Percentiles rank a stretch among this genome's conserved stretches.
Conservation (phyloP, 1,140 invertebrate genomes). For the Aphidius ervi region DNA sequence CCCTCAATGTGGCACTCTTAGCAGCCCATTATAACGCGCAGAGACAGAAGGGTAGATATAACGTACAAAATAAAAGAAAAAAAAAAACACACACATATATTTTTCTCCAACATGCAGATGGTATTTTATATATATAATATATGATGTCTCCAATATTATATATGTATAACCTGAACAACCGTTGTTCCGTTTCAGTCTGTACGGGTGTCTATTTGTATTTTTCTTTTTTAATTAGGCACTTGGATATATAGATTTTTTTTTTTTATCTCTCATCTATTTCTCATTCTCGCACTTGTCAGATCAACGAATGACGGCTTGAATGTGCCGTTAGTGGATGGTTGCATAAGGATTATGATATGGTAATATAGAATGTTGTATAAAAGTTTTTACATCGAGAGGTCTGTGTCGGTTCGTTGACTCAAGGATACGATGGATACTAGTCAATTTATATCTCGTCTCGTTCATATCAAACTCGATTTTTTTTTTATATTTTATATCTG, state of each 20-base stretch:
- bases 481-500: no score
- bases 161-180: no score
- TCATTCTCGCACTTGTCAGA: slow-evolving; percentile 2
- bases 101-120: background rate
- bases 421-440: slow-evolving; percentile 9
- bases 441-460: no score
- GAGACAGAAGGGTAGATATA: background rate
- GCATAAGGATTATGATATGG: slow-evolving; percentile 48
- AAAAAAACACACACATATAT: slow-evolving; percentile 3
- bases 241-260: slow-evolving; percentile 18
- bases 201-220: slow-evolving; percentile 39
- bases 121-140: slow-evolving; percentile 1
- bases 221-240: slow-evolving; percentile 51
- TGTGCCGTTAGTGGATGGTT: slow-evolving; percentile 46
- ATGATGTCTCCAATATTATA: background rate
- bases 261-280: background rate
- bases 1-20: slow-evolving; percentile 32
- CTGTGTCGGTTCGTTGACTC: slow-evolving; percentile 23
- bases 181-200: slow-evolving; percentile 33
- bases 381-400: slow-evolving; percentile 26
- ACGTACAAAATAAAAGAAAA: background rate
- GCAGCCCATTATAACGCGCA: slow-evolving; percentile 35
- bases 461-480: no score
- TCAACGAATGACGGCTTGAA: slow-evolving; percentile 31
- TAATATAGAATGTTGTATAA: slow-evolving; percentile 13